Evolutionary conservation across 2,888 invertebrate genomes (phyloP).

Genomic region (Metallyticus violacea): DNA sequence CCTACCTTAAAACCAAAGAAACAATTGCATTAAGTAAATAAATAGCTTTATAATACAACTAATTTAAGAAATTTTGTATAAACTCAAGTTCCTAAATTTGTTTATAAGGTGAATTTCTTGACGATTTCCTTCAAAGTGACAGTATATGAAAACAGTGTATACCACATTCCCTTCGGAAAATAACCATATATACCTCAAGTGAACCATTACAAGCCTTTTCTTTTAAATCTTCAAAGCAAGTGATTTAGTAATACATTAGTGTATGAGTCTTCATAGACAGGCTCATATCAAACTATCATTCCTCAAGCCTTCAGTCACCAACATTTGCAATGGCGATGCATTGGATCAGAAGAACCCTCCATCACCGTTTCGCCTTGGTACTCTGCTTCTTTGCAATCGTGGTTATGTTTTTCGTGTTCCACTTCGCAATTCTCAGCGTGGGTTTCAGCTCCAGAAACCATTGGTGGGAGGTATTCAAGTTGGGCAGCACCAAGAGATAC

Average conservation of each 20-base stretch:
- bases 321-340: background rate
- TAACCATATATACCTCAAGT: background rate
- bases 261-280: too few species aligned
- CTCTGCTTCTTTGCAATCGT: background rate
- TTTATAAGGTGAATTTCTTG: too few species aligned
- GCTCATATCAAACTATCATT: background rate
- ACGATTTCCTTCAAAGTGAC: too few species aligned
- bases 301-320: too few species aligned
- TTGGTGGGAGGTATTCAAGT: background rate
- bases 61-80: too few species aligned
- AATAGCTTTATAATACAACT: too few species aligned
- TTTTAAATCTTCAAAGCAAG: too few species aligned
- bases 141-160: background rate
- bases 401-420: background rate
- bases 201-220: background rate
- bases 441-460: background rate
- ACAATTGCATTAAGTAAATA: too few species aligned
- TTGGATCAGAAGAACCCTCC: background rate
- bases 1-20: too few species aligned
- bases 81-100: too few species aligned
- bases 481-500: background rate
- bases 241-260: too few species aligned
- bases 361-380: background rate
- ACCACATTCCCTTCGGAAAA: background rate
- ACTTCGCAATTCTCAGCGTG: background rate